Evolutionary conservation across 2,888 invertebrate genomes (phyloP).

Genomic region (Drosophila kuntzei): DNA sequence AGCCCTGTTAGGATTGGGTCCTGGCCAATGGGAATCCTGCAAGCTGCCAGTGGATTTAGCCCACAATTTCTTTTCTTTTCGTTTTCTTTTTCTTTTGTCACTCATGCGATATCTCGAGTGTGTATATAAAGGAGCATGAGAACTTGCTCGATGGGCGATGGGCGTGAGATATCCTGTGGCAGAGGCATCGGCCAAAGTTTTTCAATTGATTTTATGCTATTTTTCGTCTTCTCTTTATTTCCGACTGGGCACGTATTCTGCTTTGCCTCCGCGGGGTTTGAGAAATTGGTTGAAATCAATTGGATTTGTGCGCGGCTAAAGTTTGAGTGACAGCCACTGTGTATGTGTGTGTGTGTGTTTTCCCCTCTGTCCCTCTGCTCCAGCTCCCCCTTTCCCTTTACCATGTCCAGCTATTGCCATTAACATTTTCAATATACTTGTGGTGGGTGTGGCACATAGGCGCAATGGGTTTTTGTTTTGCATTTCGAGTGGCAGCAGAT

Average conservation of each 20-base stretch:
- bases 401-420: constrained; percentile 32
- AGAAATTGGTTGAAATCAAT: constrained; percentile 76
- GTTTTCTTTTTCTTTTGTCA: constrained; percentile 67
- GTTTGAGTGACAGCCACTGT: constrained; percentile 62
- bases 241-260: constrained; percentile 62
- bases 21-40: constrained; percentile 74
- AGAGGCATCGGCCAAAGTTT: constrained; percentile 59
- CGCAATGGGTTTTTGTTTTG: constrained; percentile 52
- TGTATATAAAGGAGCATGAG: constrained; percentile 42
- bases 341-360: constrained; percentile 2
- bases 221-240: constrained; percentile 67
- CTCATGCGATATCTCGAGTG: constrained; percentile 73
- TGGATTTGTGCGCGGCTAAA: constrained; percentile 68
- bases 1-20: constrained; percentile 11
- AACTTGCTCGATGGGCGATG: not conserved
- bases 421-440: constrained; percentile 65
- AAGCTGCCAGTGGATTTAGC: constrained; percentile 75
- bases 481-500: constrained; percentile 47
- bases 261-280: constrained; percentile 41
- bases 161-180: constrained; percentile 54
- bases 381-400: not conserved
- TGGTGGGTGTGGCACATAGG: constrained; percentile 40
- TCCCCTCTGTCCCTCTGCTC: constrained; percentile 4
- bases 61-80: constrained; percentile 62
- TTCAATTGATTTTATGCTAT: constrained; percentile 80